Evolutionary conservation across 2,888 invertebrate genomes (phyloP), one percentile per base, ranked within the genome.

Genomic region (Epistrophella euchroma): DNA sequence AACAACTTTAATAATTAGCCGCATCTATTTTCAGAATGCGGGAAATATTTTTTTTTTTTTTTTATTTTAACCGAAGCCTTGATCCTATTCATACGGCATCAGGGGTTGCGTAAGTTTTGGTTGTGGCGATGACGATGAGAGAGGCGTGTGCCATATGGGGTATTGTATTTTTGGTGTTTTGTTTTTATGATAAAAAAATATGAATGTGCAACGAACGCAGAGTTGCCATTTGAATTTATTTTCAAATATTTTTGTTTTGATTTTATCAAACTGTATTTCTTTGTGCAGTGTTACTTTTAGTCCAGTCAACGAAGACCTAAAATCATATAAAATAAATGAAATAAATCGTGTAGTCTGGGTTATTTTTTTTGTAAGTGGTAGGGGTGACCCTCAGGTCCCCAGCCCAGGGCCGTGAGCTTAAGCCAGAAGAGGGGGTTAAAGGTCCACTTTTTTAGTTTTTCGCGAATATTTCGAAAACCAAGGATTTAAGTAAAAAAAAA

Each of bases 1-100:
- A 75, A 80, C 64, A 81, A 62, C 64, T 75, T 75, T 45, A 75
- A 66, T 71, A 74, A 80, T 80, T 80, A 70, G 71, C 32, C 56
- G 64, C 50, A 22, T 58, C 77, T 80, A 75, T 80, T 60, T 70
- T 52, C n/a, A 55, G 60, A 45, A 50, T 35, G n/a, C 19, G 52
- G 22, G 43, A 58, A 45, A 70, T 60, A 70, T 68, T 58, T 47
- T 19, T 66, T 64, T 66, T 13, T 47, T 66, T n/a, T n/a, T n/a
- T n/a, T n/a, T n/a, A 15, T 66, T 64, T 66, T 10, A 1, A 52
- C 5, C 35, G 22, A 60, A 52, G 52, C 68, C 60, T 75, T 80
- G 68, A 76, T 71, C 47, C 50, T 58, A 28, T 56, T 55, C 45
- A 70, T 84, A 40, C 35, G 43, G 45, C 64, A 62, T 25, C 32